phyloP scores from a whole-genome alignment of 53 echinoderm and acorn worm species.

The Paracentrotus lividus region DNA sequence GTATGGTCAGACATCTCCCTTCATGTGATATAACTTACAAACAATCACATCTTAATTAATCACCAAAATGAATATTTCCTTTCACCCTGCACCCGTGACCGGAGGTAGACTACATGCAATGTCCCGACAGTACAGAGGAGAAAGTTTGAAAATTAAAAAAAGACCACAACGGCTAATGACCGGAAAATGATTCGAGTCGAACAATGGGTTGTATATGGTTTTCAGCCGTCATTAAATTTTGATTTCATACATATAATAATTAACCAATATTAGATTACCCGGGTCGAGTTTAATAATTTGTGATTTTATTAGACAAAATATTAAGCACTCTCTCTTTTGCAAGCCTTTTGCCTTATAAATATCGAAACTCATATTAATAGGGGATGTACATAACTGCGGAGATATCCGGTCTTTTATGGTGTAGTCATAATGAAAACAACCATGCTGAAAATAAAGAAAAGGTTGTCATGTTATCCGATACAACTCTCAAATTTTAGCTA shows the following conservation, averaged over 20 bases:
- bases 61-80: conserved; percentile 51
- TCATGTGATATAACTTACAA: background rate
- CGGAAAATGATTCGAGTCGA: background rate
- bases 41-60: conserved; percentile 60
- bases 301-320: too few species aligned
- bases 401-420: conserved; percentile 27
- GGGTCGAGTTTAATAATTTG: background rate
- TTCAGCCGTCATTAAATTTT: background rate
- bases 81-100: conserved; percentile 32
- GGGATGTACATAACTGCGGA: background rate
- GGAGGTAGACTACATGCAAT: background rate
- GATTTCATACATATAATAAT: background rate
- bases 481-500: background rate
- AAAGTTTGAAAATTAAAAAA: background rate
- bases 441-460: background rate
- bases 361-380: conserved; percentile 21
- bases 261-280: background rate
- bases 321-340: background rate
- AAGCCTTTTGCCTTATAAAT: background rate
- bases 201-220: background rate
- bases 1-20: conserved; percentile 15
- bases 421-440: background rate
- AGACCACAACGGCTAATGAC: background rate
- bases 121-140: background rate
- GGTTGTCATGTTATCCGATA: background rate